phyloP scores from a whole-genome alignment of 1,140 invertebrate genomes.

The Drosophila equinoxialis region DNA sequence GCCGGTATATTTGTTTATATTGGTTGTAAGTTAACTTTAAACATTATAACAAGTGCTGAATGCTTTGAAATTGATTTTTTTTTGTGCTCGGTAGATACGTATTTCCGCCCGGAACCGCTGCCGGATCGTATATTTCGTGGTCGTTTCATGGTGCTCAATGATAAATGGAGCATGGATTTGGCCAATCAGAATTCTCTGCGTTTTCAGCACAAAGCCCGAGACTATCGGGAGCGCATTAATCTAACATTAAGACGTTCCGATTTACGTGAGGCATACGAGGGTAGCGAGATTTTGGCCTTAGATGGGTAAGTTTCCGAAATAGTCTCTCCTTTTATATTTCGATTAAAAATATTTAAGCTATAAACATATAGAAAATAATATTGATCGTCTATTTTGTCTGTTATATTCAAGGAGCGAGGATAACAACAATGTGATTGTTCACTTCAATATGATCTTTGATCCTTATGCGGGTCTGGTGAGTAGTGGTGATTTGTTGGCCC shows the following conservation, averaged over 20 bases:
- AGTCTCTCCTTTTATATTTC: too few relatives aligned
- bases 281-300: slow-evolving; percentile 83
- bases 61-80: not conserved
- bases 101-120: slow-evolving; percentile 89
- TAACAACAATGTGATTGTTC: slow-evolving; percentile 87
- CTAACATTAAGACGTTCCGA: slow-evolving; percentile 89
- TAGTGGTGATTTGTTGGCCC: slow-evolving; percentile 73
- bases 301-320: slow-evolving; percentile 87
- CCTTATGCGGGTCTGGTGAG: slow-evolving; percentile 83
- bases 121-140: slow-evolving; percentile 91
- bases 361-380: too few relatives aligned
- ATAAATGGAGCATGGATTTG: slow-evolving; percentile 86
- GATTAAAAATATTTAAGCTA: too few relatives aligned
- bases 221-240: slow-evolving; percentile 89
- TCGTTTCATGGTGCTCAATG: slow-evolving; percentile 89
- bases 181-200: slow-evolving; percentile 87
- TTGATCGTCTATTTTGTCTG: too few relatives aligned
- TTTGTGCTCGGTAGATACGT: slow-evolving; percentile 86
- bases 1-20: slow-evolving; percentile 93
- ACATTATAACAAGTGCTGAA: too few relatives aligned
- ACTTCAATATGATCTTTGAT: slow-evolving; percentile 89
- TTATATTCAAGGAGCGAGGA: slow-evolving; percentile 84
- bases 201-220: slow-evolving; percentile 87
- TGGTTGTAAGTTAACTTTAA: slow-evolving; percentile 86
- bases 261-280: slow-evolving; percentile 83